phyloP scores from a whole-genome alignment of 2,888 invertebrate genomes.

The Acanthacorydalis orientalis region DNA sequence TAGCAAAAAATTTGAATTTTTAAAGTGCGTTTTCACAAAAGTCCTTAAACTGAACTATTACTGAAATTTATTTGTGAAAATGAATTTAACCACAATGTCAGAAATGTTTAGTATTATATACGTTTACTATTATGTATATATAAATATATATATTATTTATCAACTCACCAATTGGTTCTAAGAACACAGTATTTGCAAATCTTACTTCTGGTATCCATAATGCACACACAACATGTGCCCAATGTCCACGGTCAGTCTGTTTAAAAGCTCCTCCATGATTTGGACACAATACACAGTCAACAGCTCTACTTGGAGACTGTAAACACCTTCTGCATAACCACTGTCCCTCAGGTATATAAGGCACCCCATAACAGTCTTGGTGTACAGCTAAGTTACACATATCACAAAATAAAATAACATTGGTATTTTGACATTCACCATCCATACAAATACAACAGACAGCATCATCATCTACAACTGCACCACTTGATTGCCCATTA shows the following conservation, averaged over 20 bases:
- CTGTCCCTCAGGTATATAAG: constrained; percentile 45
- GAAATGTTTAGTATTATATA: too few relatives aligned
- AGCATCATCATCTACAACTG: constrained; percentile 90
- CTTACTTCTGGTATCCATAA: constrained; percentile 98
- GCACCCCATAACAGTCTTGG: constrained; percentile 95
- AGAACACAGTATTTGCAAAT: constrained; percentile 93
- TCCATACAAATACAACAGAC: constrained; percentile 99
- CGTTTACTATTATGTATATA: background rate
- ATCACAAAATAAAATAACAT: constrained; percentile 97
- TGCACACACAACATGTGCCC: constrained; percentile 99
- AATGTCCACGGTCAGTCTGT: constrained; percentile 85
- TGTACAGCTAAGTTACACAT: constrained; percentile 99
- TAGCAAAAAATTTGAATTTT: too few relatives aligned
- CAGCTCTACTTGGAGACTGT: constrained; percentile 89
- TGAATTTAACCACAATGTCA: too few relatives aligned
- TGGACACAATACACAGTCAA: constrained; percentile 95
- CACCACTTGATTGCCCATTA: constrained; percentile 47
- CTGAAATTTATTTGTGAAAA: too few relatives aligned
- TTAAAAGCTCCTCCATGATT: constrained; percentile 98
- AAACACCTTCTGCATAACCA: constrained; percentile 94
- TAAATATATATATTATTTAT: background rate
- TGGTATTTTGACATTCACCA: constrained; percentile 96
- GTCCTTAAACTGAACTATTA: too few relatives aligned
- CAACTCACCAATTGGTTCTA: constrained; percentile 76
- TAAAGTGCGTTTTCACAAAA: too few relatives aligned